Evolutionary conservation across 2,888 invertebrate genomes (phyloP).

Genomic region (Andricus curvator): DNA sequence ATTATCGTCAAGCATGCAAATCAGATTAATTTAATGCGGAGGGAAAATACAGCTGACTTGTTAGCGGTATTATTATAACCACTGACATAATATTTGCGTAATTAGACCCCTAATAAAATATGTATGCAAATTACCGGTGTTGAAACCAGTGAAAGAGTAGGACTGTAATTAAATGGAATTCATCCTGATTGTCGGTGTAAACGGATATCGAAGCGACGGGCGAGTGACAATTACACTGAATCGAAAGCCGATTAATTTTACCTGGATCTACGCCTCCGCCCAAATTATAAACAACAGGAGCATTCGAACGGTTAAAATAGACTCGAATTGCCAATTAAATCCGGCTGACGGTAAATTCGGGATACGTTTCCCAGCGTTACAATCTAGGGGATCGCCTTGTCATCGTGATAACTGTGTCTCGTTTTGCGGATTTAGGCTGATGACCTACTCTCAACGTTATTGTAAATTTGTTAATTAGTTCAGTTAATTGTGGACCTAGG

Average conservation of each 20-base stretch:
- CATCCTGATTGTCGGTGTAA: constrained; percentile 22
- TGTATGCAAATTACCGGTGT: neutral
- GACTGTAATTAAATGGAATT: constrained; percentile 24
- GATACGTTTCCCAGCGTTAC: constrained; percentile 42
- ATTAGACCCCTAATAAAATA: constrained; percentile 2
- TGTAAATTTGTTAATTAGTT: constrained; percentile 77
- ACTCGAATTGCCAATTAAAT: constrained; percentile 50
- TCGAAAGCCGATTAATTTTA: constrained; percentile 39
- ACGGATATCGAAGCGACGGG: constrained; percentile 23
- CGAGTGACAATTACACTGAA: constrained; percentile 38
- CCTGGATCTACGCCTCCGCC: constrained; percentile 24
- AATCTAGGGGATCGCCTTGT: constrained; percentile 56
- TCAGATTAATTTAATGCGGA: neutral
- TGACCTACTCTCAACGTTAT: constrained; percentile 59
- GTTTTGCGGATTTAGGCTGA: constrained; percentile 61
- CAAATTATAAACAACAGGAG: constrained; percentile 40
- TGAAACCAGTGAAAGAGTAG: neutral
- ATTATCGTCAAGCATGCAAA: neutral
- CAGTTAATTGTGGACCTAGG: constrained; percentile 68
- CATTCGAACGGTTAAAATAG: constrained; percentile 31
- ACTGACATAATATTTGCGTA: neutral
- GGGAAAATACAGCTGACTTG: neutral
- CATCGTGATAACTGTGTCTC: constrained; percentile 56
- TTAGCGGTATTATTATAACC: constrained; percentile 8
- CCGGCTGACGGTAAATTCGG: constrained; percentile 30